Percentiles rank a stretch among this genome's conserved stretches.
Evolutionary conservation across 1,140 invertebrate species (phyloP).

Genomic region (Hyles euphorbiae): DNA sequence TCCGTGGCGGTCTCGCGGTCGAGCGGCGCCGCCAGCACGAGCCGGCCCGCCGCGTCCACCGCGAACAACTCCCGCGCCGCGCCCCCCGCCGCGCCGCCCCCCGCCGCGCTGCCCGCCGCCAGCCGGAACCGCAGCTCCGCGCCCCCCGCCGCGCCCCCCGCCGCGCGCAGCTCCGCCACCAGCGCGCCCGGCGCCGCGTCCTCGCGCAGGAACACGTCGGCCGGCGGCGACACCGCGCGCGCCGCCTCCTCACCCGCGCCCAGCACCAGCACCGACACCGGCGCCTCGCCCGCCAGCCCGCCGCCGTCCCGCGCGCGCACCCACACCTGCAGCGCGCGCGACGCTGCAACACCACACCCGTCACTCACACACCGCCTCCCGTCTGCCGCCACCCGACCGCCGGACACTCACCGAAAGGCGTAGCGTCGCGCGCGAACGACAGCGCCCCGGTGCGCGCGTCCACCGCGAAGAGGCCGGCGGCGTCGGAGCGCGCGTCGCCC

Average conservation of each 20-base stretch:
- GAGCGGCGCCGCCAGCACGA: constrained; percentile 82
- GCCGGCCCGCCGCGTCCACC: constrained; percentile 84
- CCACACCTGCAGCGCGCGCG: constrained; percentile 91
- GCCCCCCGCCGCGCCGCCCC: constrained; percentile 20
- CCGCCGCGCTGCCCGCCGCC: constrained; percentile 77
- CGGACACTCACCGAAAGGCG: constrained; percentile 68
- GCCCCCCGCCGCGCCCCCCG: constrained; percentile 10
- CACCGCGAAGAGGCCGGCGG: constrained; percentile 80
- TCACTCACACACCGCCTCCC: neutral
- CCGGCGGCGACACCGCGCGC: constrained; percentile 81
- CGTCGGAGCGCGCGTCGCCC: constrained; percentile 71
- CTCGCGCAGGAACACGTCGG: constrained; percentile 88
- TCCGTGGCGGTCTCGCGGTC: constrained; percentile 85
- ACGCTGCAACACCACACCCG: constrained; percentile 75
- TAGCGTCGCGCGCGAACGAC: constrained; percentile 77
- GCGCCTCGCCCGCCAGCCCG: constrained; percentile 81
- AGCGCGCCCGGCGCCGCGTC: constrained; percentile 75
- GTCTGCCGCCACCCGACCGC: neutral
- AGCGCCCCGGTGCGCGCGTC: constrained; percentile 83
- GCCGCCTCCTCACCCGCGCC: constrained; percentile 81
- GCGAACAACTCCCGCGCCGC: constrained; percentile 80
- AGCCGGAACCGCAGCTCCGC: constrained; percentile 76
- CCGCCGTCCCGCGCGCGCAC: constrained; percentile 90
- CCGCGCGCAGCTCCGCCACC: constrained; percentile 73
- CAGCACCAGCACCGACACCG: constrained; percentile 87